Evolutionary conservation across 2,888 invertebrate species (phyloP).

Genomic region (Mythimna pallens): DNA sequence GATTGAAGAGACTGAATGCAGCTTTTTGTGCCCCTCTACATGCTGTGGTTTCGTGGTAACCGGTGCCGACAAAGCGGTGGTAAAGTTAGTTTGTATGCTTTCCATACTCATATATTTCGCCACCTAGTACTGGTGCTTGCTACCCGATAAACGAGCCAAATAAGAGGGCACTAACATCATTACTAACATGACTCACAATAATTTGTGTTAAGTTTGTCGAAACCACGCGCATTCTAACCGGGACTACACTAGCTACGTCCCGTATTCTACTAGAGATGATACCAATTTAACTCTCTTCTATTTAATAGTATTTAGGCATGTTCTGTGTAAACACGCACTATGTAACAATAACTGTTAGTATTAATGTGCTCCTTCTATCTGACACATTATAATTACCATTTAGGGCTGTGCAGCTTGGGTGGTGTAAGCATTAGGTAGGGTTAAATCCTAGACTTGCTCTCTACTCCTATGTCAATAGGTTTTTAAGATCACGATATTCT

Average conservation of each 20-base stretch:
- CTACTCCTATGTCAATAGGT: neutral
- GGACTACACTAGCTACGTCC: conserved; percentile 43
- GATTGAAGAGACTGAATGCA: neutral
- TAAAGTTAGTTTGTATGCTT: neutral
- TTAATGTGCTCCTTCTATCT: conserved; percentile 56
- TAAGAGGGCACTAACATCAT: neutral
- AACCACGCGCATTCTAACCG: conserved; percentile 43
- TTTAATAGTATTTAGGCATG: conserved; percentile 48
- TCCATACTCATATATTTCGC: neutral
- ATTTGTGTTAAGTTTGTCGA: neutral
- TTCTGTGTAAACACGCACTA: conserved; percentile 41
- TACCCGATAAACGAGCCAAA: too few species aligned
- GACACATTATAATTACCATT: conserved; percentile 47
- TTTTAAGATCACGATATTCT: neutral
- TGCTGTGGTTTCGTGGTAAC: neutral
- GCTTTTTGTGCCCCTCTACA: neutral
- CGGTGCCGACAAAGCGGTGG: neutral
- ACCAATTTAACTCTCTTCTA: conserved; percentile 52
- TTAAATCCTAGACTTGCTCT: neutral
- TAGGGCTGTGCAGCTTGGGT: conserved; percentile 19
- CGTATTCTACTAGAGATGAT: conserved; percentile 50
- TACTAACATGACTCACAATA: neutral
- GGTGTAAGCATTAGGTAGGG: neutral
- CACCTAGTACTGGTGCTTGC: neutral
- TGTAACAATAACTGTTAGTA: conserved; percentile 55